These are phyloP conservation scores for Ficedula albicollis DNA, from an alignment of 2,797 vertebrate genomes.

Conservation along the genomic window DNA sequence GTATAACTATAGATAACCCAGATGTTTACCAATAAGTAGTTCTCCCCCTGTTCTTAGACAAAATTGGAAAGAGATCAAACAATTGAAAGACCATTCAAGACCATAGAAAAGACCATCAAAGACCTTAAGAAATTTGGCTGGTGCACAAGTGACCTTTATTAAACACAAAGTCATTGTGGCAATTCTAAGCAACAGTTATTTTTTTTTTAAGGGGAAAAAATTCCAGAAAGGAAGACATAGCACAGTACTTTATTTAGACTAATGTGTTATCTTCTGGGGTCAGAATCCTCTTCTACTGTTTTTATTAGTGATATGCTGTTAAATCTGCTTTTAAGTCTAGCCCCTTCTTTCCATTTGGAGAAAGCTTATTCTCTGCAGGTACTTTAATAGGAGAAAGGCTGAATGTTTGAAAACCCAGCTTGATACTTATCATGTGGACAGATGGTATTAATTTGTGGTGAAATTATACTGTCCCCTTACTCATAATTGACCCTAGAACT, in stretches of 20 bases:
- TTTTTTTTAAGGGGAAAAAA: neutral
- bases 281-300: neutral
- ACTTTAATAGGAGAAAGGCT: neutral
- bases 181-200: neutral
- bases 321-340: neutral
- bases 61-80: neutral
- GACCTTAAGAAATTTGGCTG: neutral
- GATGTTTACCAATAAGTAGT: neutral
- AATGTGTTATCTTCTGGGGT: neutral
- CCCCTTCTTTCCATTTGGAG: neutral
- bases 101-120: neutral
- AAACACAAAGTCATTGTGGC: neutral
- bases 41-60: neutral
- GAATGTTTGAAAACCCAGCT: neutral
- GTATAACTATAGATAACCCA: neutral
- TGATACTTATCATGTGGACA: constrained; percentile 1
- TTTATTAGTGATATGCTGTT: neutral
- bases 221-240: neutral
- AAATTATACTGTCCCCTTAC: neutral
- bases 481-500: neutral
- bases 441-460: constrained; percentile 19
- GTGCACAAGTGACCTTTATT: neutral
- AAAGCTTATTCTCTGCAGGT: neutral
- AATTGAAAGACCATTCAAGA: neutral
- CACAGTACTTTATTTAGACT: neutral